Evolutionary conservation across 2,888 invertebrate genomes (phyloP).

Genomic region (Agrochola macilenta): DNA sequence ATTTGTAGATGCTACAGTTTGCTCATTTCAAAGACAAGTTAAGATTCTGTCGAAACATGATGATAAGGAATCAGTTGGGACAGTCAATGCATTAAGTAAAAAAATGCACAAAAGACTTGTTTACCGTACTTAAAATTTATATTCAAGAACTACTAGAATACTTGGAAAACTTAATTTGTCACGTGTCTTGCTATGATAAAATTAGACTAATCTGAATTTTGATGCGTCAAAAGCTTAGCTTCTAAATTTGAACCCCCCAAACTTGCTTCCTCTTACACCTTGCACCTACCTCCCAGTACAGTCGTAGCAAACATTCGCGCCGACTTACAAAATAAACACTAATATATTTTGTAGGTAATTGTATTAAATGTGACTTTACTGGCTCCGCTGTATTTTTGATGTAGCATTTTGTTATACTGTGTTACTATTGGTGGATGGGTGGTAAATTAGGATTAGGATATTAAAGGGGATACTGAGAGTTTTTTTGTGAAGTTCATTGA

Average conservation of each 20-base stretch:
- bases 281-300: slow-evolving; percentile 56
- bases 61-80: too few species aligned
- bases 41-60: too few species aligned
- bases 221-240: too few species aligned
- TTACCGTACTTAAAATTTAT: too few species aligned
- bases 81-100: too few species aligned
- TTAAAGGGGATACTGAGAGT: background rate
- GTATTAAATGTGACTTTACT: slow-evolving; percentile 88
- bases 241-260: background rate
- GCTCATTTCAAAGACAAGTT: too few species aligned
- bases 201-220: too few species aligned
- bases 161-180: too few species aligned
- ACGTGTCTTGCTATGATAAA: too few species aligned
- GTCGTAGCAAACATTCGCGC: slow-evolving; percentile 77
- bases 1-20: too few species aligned
- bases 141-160: too few species aligned
- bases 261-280: slow-evolving; percentile 55
- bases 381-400: slow-evolving; percentile 81
- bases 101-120: too few species aligned
- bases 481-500: background rate
- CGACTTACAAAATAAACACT: slow-evolving; percentile 87
- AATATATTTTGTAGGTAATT: slow-evolving; percentile 87
- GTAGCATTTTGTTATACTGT: slow-evolving; percentile 53
- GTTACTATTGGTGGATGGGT: slow-evolving; percentile 8
- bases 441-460: slow-evolving; percentile 13